Base-by-base conservation (phyloP, 1,140 invertebrate genomes). In the Bombus vancouverensis region DNA sequence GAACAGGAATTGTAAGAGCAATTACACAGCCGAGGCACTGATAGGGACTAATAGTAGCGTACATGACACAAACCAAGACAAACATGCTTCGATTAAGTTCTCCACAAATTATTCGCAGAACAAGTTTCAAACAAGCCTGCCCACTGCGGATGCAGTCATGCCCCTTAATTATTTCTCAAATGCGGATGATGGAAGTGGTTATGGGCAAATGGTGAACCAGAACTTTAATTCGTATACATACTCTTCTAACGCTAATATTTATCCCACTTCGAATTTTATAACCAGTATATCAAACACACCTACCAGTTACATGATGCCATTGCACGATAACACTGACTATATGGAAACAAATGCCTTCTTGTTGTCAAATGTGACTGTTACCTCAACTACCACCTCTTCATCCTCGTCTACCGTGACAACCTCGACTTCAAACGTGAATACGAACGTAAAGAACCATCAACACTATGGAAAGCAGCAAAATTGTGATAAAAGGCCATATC, bases 1-100 rank as follows among this genome's bases (percentile, higher is more conserved):
- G 82, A 92, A 89, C 44, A 89, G 95, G 70, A 95, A 95, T 75
- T 95, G 95, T 57, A 95, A 95, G 39, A 96, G 95, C 73, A 96
- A 95, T 92, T 96, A 96, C 78, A 96, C 96, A 8, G 96, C 96
- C 0, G 96, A 96, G 85, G 96, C 96, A 28, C 88, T 96, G 22
- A 96, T 96, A 72, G 95, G 95, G 74, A 94, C 89, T 66, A 96
- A 89, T 77, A 92, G 76, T 47, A 94, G 86, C 87, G 92, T 94
- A 78, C 94, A 92, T 10, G 94, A 95, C 74, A 93, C 90, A 44
- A 92, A 87, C 82, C 89, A 92, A 10, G 94, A 95, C 9, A 95
- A 95, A 47, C 94, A 95, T 18, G 82, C 92, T 2, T 89, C 93
- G 4, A 92, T 91, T 12, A 95, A 95, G 28, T 95, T 95, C 37